Evolutionary conservation across 2,888 invertebrate species (phyloP).

Genomic region (Helicoverpa assulta): DNA sequence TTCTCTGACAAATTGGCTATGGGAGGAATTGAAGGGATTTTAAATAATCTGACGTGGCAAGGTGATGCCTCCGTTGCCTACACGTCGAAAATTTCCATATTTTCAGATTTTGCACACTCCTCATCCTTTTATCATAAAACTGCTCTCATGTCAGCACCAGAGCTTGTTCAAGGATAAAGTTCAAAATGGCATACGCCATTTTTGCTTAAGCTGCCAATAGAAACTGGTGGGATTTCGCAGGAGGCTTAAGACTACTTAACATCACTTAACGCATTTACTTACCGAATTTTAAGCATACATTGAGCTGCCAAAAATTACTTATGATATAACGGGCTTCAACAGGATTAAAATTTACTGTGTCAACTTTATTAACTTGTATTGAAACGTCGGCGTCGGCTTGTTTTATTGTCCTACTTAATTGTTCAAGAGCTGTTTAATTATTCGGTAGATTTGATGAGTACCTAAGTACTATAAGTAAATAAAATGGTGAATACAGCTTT

Average conservation of each 20-base stretch:
- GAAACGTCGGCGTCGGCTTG: conserved; percentile 33
- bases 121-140: conserved; percentile 55
- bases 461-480: not conserved
- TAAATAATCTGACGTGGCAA: conserved; percentile 59
- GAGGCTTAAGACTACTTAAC: conserved; percentile 63
- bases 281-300: conserved; percentile 58
- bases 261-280: conserved; percentile 64
- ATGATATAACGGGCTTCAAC: conserved; percentile 54
- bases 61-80: conserved; percentile 44
- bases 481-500: not conserved
- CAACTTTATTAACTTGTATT: conserved; percentile 50
- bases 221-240: conserved; percentile 57
- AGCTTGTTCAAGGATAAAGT: conserved; percentile 53
- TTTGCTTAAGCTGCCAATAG: conserved; percentile 49
- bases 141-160: conserved; percentile 49
- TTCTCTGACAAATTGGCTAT: conserved; percentile 67
- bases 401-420: conserved; percentile 10
- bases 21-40: conserved; percentile 59
- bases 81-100: conserved; percentile 52
- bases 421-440: conserved; percentile 4
- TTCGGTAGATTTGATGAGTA: not conserved
- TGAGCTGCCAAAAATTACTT: conserved; percentile 61
- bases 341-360: conserved; percentile 53
- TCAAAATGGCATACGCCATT: conserved; percentile 53
- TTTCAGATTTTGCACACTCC: conserved; percentile 59